Evolutionary conservation across 2,113 vertebrate genomes (phyloP).

Genomic region (Marmota flaviventris): DNA sequence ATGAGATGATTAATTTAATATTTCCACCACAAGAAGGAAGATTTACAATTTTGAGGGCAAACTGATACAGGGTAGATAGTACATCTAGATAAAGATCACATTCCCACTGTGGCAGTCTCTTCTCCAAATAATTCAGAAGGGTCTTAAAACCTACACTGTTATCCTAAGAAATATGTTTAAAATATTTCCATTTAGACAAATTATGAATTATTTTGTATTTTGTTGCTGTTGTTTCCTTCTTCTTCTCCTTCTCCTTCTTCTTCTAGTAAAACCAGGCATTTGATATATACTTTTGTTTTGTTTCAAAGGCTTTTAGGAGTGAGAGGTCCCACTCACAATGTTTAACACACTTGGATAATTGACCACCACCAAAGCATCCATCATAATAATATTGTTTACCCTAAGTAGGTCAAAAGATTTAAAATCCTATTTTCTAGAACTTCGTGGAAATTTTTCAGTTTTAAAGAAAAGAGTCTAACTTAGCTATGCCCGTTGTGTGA

Average conservation of each 20-base stretch:
- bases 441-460: neutral
- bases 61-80: neutral
- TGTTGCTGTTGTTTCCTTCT: no score
- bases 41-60: neutral
- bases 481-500: neutral
- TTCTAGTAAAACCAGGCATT: constrained; percentile 36
- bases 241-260: neutral
- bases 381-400: neutral
- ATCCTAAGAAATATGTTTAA: constrained; percentile 24
- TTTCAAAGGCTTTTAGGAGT: constrained; percentile 32
- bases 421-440: constrained; percentile 46
- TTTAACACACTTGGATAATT: constrained; percentile 47
- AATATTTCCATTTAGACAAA: constrained; percentile 4
- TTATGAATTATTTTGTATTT: neutral
- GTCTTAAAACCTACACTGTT: neutral
- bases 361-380: neutral
- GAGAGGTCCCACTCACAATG: constrained; percentile 9
- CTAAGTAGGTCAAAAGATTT: constrained; percentile 32
- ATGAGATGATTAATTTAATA: neutral
- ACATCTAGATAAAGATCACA: neutral
- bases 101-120: neutral
- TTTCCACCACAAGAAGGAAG: neutral
- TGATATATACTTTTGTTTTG: constrained; percentile 42
- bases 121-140: neutral
- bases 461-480: constrained; percentile 29